Base-by-base conservation (phyloP, 2,113 vertebrate species). In the Psephotus haematonotus region DNA sequence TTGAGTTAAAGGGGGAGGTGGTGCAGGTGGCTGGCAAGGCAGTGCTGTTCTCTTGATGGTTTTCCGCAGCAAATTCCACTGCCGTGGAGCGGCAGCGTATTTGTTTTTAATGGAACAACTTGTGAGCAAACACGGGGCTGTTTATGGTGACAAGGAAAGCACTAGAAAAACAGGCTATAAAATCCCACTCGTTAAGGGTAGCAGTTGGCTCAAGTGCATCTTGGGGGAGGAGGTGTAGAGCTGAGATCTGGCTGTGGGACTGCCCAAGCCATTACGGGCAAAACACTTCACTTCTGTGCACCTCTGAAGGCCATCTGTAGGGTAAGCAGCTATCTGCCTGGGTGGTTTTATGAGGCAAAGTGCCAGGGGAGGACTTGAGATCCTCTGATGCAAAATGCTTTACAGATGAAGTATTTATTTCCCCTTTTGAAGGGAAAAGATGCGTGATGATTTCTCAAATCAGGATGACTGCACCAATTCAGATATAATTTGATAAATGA, bases 401-500 rank as follows among this genome's bases (percentile, higher is more conserved):
- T 67, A 39, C 63, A 91, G 92, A 91, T 89, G 10, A 86, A 85
- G 92, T 78, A 55, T 92, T 96, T 93, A 68, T 92, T 96, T 91
- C 83, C 57, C 65, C 70, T 89, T 95, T 89, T 82, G 88, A 92
- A 94, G 59, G 27, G 65, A 93, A 65, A 85, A 95, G 69, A 80
- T 63, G 86, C 2, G 1, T 85, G 91, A 85, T 92, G 91, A 74
- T 85, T 89, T 87, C 96, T 91, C 82, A 67, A 89, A 85, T 80
- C 57, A 17, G 67, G 53, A 57, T 82, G 86, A 37, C 93, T 93
- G 92, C 62, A 75, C 72, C 80, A 62, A 84, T 92, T 97, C 41
- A 89, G 93, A 69, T 93, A 25, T 78, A 63, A 95, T 96, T 93
- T 91, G 94, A 94, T 86, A 96, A 86, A 92, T 83, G 64, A 93